phyloP scores from a whole-genome alignment of 2,797 vertebrate genomes.

The Takifugu rubripes region DNA sequence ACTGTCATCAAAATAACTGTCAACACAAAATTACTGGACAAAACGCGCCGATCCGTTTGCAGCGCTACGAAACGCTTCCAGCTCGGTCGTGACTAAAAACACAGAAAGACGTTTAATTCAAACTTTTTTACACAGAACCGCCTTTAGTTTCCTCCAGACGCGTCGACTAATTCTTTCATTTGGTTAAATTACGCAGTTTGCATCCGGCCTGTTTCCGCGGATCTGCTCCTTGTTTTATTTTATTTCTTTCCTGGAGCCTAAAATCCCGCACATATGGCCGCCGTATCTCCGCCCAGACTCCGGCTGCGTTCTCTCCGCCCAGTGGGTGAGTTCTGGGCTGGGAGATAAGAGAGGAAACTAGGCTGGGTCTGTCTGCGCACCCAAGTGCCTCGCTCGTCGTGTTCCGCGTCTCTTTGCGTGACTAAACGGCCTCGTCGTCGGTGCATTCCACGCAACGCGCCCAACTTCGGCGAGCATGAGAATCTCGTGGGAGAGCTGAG shows the following conservation, averaged over 20 bases:
- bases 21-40: too few relatives aligned
- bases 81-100: neutral
- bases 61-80: slow-evolving; percentile 8
- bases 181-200: neutral
- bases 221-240: neutral
- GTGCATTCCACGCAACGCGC: slow-evolving; percentile 16
- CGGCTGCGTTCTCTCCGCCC: slow-evolving; percentile 39
- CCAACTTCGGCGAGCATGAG: slow-evolving; percentile 63
- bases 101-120: slow-evolving; percentile 3
- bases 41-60: neutral
- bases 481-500: slow-evolving; percentile 26
- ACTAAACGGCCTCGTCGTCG: too few relatives aligned
- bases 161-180: neutral
- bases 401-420: slow-evolving; percentile 20
- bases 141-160: neutral
- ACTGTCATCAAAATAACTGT: too few relatives aligned
- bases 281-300: slow-evolving; percentile 48
- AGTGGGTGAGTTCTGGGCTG: slow-evolving; percentile 42
- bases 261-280: slow-evolving; percentile 30
- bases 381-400: neutral
- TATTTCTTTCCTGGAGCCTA: neutral
- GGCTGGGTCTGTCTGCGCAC: slow-evolving; percentile 54
- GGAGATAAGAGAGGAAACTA: slow-evolving; percentile 67
- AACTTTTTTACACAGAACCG: too few relatives aligned
- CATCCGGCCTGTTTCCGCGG: too few relatives aligned